phyloP scores from a whole-genome alignment of 2,113 vertebrate species.

The Chloropsis hardwickii region DNA sequence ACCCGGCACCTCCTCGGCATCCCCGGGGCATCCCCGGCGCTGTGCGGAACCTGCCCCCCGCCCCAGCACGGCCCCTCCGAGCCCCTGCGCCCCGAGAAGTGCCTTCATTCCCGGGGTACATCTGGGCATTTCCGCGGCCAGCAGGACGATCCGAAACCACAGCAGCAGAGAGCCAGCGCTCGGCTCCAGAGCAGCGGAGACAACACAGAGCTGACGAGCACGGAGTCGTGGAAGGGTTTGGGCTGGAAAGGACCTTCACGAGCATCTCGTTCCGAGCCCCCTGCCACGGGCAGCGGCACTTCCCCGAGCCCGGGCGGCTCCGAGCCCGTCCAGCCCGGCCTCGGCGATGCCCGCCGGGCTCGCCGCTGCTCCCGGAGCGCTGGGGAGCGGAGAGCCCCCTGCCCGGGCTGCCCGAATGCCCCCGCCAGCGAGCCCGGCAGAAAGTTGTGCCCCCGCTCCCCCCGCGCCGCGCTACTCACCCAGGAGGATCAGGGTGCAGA shows the following conservation, averaged over 20 bases:
- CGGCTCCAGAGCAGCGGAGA: not conserved
- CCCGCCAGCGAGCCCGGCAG: not conserved
- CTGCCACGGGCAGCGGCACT: not conserved
- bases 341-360: not conserved
- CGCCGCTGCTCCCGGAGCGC: not conserved
- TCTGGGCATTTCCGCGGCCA: not conserved
- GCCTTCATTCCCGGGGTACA: not conserved
- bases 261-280: not conserved
- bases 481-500: constrained; percentile 42
- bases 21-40: not conserved
- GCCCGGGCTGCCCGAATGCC: not conserved
- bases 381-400: not conserved
- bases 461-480: constrained; percentile 22
- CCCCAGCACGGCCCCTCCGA: fast-evolving
- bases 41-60: not conserved
- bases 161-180: not conserved
- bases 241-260: not conserved
- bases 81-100: not conserved
- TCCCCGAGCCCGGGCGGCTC: not conserved
- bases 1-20: not conserved
- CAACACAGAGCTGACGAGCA: not conserved
- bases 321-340: not conserved
- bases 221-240: fast-evolving
- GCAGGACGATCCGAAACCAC: not conserved
- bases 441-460: not conserved